These are phyloP conservation scores for Venusia cambrica DNA, from an alignment of 2,888 invertebrate species.

Conservation along the genomic window DNA sequence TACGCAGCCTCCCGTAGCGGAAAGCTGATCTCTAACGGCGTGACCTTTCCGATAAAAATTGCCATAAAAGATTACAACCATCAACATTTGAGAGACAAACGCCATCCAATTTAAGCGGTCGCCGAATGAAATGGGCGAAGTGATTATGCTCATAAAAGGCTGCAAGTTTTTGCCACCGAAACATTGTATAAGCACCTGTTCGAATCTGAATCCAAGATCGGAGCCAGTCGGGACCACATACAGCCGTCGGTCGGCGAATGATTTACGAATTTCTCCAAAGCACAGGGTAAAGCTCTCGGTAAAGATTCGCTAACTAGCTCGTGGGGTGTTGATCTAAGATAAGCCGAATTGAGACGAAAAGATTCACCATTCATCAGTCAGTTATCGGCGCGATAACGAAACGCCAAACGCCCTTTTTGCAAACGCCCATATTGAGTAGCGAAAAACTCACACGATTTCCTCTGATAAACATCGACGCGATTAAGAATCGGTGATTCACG, in stretches of 20 bases:
- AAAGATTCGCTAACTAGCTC: constrained; percentile 72
- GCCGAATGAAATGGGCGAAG: constrained; percentile 47
- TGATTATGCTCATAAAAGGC: constrained; percentile 58
- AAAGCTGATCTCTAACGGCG: constrained; percentile 35
- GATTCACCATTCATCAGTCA: constrained; percentile 76
- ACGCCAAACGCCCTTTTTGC: constrained; percentile 57
- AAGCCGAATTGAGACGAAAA: constrained; percentile 77
- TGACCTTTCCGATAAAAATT: constrained; percentile 56
- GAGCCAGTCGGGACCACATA: constrained; percentile 54
- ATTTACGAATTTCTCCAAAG: constrained; percentile 43
- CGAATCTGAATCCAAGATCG: constrained; percentile 54
- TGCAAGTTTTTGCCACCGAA: constrained; percentile 53
- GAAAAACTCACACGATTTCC: constrained; percentile 59
- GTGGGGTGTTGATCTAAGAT: constrained; percentile 68
- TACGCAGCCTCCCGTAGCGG: constrained; percentile 55
- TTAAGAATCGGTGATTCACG: constrained; percentile 38
- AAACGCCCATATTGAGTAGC: constrained; percentile 54
- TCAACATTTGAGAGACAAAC: constrained; percentile 22
- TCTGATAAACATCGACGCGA: constrained; percentile 51
- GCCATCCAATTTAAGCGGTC: constrained; percentile 39
- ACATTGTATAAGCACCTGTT: constrained; percentile 58
- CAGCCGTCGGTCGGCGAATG: constrained; percentile 72
- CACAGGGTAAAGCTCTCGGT: constrained; percentile 41
- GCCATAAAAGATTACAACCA: constrained; percentile 45
- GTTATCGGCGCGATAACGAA: constrained; percentile 68